Base-by-base conservation (phyloP, 1,140 invertebrate genomes). In the Drosophila insularis region DNA sequence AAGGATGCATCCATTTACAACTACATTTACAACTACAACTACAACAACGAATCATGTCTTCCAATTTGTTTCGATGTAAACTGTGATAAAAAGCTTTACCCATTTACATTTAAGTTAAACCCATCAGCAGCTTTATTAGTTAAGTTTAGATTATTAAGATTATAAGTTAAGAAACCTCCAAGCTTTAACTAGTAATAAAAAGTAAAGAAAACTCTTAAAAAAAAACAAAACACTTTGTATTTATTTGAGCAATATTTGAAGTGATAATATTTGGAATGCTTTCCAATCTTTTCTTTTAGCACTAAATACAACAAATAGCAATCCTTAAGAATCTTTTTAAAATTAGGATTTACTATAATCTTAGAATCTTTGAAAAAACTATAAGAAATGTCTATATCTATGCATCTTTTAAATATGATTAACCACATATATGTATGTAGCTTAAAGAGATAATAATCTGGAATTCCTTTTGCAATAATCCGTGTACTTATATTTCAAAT, bases 41-140 rank as follows among this genome's bases (percentile, higher is more conserved):
- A 35, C 56, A 65, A 35, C 68, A 31, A 35, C 39, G 17, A 71
- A 71, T 71, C 63, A 37, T 65, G 59, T 61, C 23, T 62, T 62
- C 40, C 71, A 74, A 70, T 32, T 89, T 84, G 72, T 74, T 50
- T 78, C 70, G 80, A 64, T 84, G 68, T 67, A 59, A 61, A 67
- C 70, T 89, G 82, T 85, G 85, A 89, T 89, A 85, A 61, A 27
- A 63, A 85, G 85, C 85, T 89, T 89, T 89, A 89, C 50, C 17
- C 43, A 37, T 35, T 84, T 80, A 46, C n/a, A 64, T 37, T 37
- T 87, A 69, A 53, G 59, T 17, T 55, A 69, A 64, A 67, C 54
- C 27, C 23, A 65, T 10, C 17, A 23, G 11, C 14, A 71, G 78
- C 78, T 80, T 80, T 80, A 80, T 27, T 80, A 80, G 35, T 61